A percentile compares a stretch with the other conserved stretches of the same genome.
These are phyloP conservation scores for Holacanthus passer DNA, from an alignment of 2,113 vertebrate genomes.

Conservation along the genomic window DNA sequence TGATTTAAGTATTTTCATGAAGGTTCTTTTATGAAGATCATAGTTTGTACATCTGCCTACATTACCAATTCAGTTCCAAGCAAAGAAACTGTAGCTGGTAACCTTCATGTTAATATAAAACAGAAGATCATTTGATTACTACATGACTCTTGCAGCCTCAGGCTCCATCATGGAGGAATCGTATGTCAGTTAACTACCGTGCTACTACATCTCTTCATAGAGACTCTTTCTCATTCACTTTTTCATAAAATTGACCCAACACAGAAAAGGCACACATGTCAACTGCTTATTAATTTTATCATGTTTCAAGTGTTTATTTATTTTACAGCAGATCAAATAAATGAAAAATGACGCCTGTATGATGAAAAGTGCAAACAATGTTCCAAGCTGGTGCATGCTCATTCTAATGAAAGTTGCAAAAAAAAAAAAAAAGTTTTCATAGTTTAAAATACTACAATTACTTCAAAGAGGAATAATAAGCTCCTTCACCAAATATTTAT, in stretches of 20 bases:
- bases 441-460: too few relatives aligned
- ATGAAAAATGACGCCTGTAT: neutral
- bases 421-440: too few relatives aligned
- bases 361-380: neutral
- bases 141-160: neutral
- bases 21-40: neutral
- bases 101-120: constrained; percentile 9
- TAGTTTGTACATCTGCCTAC: neutral
- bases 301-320: too few relatives aligned
- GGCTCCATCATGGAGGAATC: neutral
- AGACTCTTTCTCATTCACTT: too few relatives aligned
- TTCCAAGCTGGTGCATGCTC: neutral
- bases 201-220: neutral
- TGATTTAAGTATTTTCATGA: constrained; percentile 11
- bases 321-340: neutral
- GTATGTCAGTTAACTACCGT: neutral
- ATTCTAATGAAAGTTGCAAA: neutral
- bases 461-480: too few relatives aligned
- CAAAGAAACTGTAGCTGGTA: neutral
- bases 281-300: neutral
- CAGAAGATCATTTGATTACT: neutral
- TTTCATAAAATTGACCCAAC: neutral
- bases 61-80: neutral
- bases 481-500: too few relatives aligned
- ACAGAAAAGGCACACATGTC: neutral